phyloP scores from a whole-genome alignment of 2,113 vertebrate species.

The Colinus virginianus region DNA sequence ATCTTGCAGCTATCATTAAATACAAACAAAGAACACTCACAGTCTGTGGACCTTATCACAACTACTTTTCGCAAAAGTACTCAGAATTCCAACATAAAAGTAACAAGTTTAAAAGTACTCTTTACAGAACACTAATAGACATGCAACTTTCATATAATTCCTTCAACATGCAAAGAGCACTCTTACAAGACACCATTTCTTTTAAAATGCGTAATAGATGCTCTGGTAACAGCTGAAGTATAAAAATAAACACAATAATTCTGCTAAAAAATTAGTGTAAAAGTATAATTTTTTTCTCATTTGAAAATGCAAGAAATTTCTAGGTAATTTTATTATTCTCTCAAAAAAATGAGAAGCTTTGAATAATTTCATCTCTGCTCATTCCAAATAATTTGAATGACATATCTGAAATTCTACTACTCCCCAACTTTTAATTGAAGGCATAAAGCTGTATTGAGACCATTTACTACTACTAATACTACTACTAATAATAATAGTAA shows the following conservation, averaged over 20 bases:
- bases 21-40: not conserved
- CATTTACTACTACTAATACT: not conserved
- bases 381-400: not conserved
- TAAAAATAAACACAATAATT: slow-evolving; percentile 56
- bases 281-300: not conserved
- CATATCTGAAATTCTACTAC: not conserved
- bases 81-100: not conserved
- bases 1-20: not conserved
- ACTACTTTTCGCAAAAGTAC: slow-evolving; percentile 18
- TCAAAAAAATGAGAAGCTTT: not conserved
- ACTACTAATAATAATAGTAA: not conserved
- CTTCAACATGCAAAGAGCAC: slow-evolving; percentile 8
- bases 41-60: not conserved
- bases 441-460: not conserved
- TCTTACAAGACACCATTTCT: slow-evolving; percentile 20
- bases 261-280: slow-evolving; percentile 29
- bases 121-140: not conserved
- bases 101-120: slow-evolving; percentile 5
- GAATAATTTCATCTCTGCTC: not conserved
- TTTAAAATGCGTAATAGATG: not conserved
- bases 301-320: not conserved
- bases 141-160: not conserved
- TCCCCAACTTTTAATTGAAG: not conserved
- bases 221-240: slow-evolving; percentile 2
- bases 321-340: not conserved